A percentile compares a stretch with the other conserved stretches of the same genome.
Conservation (phyloP, 2,797 vertebrate species). For the Microtus agrestis region DNA sequence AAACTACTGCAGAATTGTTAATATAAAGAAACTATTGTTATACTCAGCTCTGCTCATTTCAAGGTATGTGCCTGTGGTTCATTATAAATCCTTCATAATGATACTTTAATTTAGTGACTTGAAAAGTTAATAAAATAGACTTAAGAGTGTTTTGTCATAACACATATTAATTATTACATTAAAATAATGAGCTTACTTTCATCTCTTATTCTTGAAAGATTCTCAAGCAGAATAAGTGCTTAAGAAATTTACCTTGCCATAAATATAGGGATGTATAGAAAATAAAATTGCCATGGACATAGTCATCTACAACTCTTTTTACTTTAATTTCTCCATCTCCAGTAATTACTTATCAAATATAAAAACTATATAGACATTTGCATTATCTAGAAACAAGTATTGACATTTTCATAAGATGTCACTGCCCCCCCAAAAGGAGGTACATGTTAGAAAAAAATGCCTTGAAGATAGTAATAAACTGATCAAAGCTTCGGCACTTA, state of each 20-base stretch:
- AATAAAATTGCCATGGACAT: background rate
- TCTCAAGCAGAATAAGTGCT: background rate
- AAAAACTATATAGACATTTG: background rate
- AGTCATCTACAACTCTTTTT: conserved; percentile 26
- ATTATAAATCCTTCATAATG: conserved; percentile 29
- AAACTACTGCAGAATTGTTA: conserved; percentile 70
- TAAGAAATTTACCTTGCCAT: background rate
- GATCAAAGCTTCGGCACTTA: background rate
- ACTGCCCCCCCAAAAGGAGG: background rate
- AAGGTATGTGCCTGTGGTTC: background rate
- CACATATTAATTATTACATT: conserved; percentile 29
- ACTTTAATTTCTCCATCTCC: background rate
- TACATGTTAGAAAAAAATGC: background rate
- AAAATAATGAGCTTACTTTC: conserved; percentile 56
- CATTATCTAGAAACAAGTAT: background rate
- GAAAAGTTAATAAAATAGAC: conserved; percentile 43
- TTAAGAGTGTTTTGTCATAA: conserved; percentile 27
- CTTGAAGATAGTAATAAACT: background rate
- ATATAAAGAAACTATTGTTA: conserved; percentile 57
- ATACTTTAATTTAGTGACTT: conserved; percentile 59
- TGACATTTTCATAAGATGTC: conserved; percentile 4
- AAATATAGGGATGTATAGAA: background rate
- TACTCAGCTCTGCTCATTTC: conserved; percentile 44
- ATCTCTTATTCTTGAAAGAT: conserved; percentile 5
- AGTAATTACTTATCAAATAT: background rate